phyloP scores from a whole-genome alignment of 1,140 invertebrate species.

The Galendromus occidentalis region DNA sequence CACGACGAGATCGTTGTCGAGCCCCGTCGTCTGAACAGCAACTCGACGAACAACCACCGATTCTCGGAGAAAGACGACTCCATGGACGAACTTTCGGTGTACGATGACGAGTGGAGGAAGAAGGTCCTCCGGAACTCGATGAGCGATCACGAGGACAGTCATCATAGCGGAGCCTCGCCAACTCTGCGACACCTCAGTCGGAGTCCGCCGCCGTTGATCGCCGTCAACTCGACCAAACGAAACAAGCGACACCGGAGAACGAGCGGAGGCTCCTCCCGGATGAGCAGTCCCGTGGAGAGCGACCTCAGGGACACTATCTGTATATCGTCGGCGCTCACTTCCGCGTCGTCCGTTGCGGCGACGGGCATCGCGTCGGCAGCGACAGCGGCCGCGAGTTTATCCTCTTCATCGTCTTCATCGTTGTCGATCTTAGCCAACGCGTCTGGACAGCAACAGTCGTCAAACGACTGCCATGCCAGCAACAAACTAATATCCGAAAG shows the following conservation, averaged over 20 bases:
- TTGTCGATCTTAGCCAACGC: not conserved
- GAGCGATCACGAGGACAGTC: constrained; percentile 24
- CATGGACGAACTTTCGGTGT: constrained; percentile 16
- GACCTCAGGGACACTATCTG: constrained; percentile 13
- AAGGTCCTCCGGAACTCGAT: constrained; percentile 20
- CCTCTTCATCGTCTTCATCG: too few relatives aligned
- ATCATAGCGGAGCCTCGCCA: constrained; percentile 24
- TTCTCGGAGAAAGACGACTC: constrained; percentile 1
- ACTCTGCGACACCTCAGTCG: constrained; percentile 18
- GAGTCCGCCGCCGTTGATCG: constrained; percentile 20
- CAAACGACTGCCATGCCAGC: not conserved
- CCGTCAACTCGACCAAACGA: not conserved
- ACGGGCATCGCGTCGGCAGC: too few relatives aligned
- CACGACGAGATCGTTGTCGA: constrained; percentile 21
- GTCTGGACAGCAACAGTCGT: not conserved
- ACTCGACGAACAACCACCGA: not conserved
- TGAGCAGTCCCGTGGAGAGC: constrained; percentile 17
- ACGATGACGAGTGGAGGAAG: constrained; percentile 18
- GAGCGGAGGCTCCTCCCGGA: constrained; percentile 16
- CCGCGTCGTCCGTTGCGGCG: too few relatives aligned
- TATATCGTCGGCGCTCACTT: too few relatives aligned
- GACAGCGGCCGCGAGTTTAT: too few relatives aligned
- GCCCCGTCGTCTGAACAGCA: not conserved
- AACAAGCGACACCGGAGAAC: constrained; percentile 15
- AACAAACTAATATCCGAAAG: not conserved